Evolutionary conservation across 2,113 vertebrate genomes (phyloP), one percentile per base, ranked within the genome.

Genomic region (Chamaea fasciata): DNA sequence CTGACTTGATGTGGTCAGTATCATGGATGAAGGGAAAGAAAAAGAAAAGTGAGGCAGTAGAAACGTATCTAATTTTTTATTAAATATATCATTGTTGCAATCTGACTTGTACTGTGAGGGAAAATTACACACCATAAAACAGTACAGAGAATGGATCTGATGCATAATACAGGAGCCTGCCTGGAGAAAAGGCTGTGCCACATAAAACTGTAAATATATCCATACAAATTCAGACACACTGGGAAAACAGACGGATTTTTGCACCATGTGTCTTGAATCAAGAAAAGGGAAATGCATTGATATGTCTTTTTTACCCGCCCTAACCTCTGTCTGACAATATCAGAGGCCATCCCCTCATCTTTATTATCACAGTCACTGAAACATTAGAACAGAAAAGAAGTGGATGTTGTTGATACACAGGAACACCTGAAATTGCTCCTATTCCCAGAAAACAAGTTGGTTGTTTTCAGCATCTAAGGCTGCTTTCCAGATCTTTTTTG

Each of bases 21-120:
- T 71, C 65, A 96, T n/a, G 94, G 69, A 92, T 84, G 79, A 74
- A 74, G 9, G 21, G 3, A 80, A 92, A 69, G 37, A 56, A 73
- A 85, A 59, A 33, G 59, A 94, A 90, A 95, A 53, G 41, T 3
- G 50, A 90, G 50, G 87, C 60, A 50, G 39, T 83, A 31, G 84
- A 97, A 94, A 89, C 81, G 70, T 90, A 94, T 94, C 92, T 97
- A 92, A 97, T 97, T 96, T 96, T 95, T 50, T 94, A 95, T 85
- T 97, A 96, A 91, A 91, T 84, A 92, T 84, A 81, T 95, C 78
- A 56, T 77, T 60, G 42, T 83, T 97, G 78, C 75, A 73, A 74
- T 94, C 90, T 93, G 96, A 96, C 94, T 94, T 92, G 94, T 94
- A 82, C 71, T 89, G 83, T 64, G 95, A 46, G 0, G 63, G 84